Conservation (phyloP, 2,888 invertebrate species). For the Ligdia adustata region DNA sequence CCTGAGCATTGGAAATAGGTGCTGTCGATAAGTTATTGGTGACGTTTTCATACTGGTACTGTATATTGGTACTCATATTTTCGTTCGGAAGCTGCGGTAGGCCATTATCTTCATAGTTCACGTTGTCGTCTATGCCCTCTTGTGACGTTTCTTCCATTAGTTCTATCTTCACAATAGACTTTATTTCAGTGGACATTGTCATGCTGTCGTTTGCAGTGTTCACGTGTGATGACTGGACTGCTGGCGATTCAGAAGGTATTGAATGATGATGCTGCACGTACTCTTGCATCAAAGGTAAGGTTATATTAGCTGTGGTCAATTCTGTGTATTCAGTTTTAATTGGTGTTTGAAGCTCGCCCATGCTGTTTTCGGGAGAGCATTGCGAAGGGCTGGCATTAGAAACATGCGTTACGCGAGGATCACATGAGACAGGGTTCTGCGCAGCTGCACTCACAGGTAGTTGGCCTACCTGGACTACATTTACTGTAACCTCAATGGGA, state of each 20-base stretch:
- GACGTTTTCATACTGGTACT: conserved; percentile 15
- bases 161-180: conserved; percentile 58
- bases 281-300: conserved; percentile 63
- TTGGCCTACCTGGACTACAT: conserved; percentile 85
- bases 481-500: conserved; percentile 68
- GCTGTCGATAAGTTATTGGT: conserved; percentile 8
- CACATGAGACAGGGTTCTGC: conserved; percentile 75
- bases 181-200: conserved; percentile 58
- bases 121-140: conserved; percentile 50
- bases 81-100: conserved; percentile 28
- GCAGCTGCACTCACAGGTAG: conserved; percentile 73
- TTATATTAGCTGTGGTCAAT: conserved; percentile 73
- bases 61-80: conserved; percentile 27
- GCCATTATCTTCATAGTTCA: conserved; percentile 40
- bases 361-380: conserved; percentile 68
- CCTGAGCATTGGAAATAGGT: conserved; percentile 15
- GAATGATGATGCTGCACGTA: conserved; percentile 59
- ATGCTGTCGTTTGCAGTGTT: conserved; percentile 49
- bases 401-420: conserved; percentile 76
- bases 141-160: conserved; percentile 59
- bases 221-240: conserved; percentile 44
- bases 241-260: conserved; percentile 46
- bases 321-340: conserved; percentile 77
- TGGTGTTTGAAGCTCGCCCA: conserved; percentile 58
- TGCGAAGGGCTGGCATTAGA: conserved; percentile 74